phyloP scores from a whole-genome alignment of 1,140 invertebrate genomes.

The Triops longicaudatus region DNA sequence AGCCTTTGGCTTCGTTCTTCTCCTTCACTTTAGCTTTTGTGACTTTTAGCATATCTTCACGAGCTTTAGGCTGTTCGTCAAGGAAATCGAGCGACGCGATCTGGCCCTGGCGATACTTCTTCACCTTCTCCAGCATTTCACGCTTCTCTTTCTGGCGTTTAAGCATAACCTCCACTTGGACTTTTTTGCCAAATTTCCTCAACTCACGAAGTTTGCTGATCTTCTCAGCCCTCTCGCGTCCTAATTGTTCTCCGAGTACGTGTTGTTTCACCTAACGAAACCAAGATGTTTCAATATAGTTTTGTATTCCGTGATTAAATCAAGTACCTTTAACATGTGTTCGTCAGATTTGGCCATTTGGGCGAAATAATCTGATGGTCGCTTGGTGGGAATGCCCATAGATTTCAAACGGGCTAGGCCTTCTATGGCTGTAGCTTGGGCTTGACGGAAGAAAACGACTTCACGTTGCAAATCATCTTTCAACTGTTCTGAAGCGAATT shows the following conservation, averaged over 20 bases:
- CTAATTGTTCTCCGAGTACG: constrained; percentile 71
- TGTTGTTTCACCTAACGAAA: constrained; percentile 60
- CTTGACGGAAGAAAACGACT: constrained; percentile 83
- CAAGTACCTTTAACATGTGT: constrained; percentile 85
- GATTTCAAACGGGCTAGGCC: constrained; percentile 64
- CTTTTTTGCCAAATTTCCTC: constrained; percentile 84
- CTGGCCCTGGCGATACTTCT: constrained; percentile 74
- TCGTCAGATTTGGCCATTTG: constrained; percentile 97
- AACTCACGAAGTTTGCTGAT: constrained; percentile 79
- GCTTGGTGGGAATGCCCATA: constrained; percentile 63
- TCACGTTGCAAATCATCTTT: constrained; percentile 92
- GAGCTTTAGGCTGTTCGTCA: constrained; percentile 57
- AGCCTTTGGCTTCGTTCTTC: constrained; percentile 35
- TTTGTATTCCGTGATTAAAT: background rate
- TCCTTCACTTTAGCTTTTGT: constrained; percentile 39
- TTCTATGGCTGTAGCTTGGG: constrained; percentile 73
- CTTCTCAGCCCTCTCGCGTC: constrained; percentile 76
- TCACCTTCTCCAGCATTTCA: constrained; percentile 61
- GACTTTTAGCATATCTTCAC: constrained; percentile 36
- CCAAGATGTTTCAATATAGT: constrained; percentile 20
- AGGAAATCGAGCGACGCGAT: constrained; percentile 71
- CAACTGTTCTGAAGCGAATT: constrained; percentile 62
- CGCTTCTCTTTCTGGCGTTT: constrained; percentile 52
- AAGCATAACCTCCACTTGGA: constrained; percentile 72
- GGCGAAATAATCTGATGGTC: constrained; percentile 95